Percentiles rank a stretch among this genome's conserved stretches.
Conservation (phyloP, 2,888 invertebrate species). For the Rhagonycha lutea region DNA sequence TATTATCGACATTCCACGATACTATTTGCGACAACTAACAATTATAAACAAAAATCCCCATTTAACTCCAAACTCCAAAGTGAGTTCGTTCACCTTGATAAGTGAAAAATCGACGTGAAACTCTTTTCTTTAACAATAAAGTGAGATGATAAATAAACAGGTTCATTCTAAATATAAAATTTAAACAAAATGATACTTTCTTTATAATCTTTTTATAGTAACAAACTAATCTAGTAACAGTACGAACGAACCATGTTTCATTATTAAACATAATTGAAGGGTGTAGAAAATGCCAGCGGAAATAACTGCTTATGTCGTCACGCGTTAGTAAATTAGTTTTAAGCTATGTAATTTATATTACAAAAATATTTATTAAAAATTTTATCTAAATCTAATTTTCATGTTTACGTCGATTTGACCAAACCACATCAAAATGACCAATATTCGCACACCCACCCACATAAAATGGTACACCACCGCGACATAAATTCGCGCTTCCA, state of each 20-base stretch:
- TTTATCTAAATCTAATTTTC: background rate
- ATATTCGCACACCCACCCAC: background rate
- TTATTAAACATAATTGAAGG: conserved; percentile 11
- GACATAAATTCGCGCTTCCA: background rate
- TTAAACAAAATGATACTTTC: conserved; percentile 7
- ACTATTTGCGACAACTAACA: conserved; percentile 4
- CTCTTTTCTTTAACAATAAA: background rate
- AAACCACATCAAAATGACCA: background rate
- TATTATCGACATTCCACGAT: conserved; percentile 38
- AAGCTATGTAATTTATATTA: conserved; percentile 7
- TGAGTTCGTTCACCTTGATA: background rate
- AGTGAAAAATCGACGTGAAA: background rate
- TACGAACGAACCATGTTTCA: conserved; percentile 1
- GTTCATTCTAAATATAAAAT: conserved; percentile 12
- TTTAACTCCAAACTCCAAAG: background rate
- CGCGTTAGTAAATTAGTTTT: conserved; percentile 15
- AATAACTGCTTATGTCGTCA: conserved; percentile 18
- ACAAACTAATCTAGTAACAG: background rate
- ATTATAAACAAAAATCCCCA: background rate
- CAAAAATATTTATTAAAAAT: conserved; percentile 8
- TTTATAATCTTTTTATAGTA: background rate
- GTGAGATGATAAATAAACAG: conserved; percentile 8
- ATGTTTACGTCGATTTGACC: background rate
- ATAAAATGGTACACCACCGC: background rate
- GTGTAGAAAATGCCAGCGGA: conserved; percentile 12